Conservation (phyloP, 2,113 vertebrate genomes). For the Semnornis frantzii region DNA sequence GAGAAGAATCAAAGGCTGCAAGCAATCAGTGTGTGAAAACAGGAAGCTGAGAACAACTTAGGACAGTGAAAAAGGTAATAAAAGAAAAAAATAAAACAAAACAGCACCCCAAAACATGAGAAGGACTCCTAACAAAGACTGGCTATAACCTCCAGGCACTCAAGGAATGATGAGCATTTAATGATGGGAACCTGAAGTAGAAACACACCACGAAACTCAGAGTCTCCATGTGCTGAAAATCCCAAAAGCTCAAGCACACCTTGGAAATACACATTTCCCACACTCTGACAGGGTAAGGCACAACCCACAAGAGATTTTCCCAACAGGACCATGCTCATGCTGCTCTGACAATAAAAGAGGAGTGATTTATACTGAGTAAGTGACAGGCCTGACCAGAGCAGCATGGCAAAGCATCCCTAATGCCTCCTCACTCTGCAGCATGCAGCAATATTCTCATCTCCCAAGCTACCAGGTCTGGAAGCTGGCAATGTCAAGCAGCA, state of each 20-base stretch:
- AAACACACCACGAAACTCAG: background rate
- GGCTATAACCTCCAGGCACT: background rate
- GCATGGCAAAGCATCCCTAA: slow-evolving; percentile 25
- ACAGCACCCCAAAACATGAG: background rate
- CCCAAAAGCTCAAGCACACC: background rate
- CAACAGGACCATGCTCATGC: background rate
- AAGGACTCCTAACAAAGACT: background rate
- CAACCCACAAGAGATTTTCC: background rate
- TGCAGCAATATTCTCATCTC: background rate
- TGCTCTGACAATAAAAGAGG: background rate
- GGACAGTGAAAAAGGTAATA: background rate
- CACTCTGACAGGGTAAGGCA: fast-evolving
- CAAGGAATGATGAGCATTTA: background rate
- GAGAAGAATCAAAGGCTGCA: background rate
- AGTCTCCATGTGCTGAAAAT: background rate
- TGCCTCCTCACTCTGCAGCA: background rate
- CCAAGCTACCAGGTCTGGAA: background rate
- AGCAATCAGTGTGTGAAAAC: background rate
- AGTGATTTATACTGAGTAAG: background rate
- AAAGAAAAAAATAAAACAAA: background rate
- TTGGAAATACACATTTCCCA: background rate
- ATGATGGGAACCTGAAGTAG: background rate
- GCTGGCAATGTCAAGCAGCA: background rate
- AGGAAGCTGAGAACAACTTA: background rate
- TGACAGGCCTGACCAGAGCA: background rate